A percentile compares a stretch with the other conserved stretches of the same genome.
These are phyloP conservation scores for Mesorhabditis belari DNA, from an alignment of 2,888 invertebrate genomes.

Conservation along the genomic window DNA sequence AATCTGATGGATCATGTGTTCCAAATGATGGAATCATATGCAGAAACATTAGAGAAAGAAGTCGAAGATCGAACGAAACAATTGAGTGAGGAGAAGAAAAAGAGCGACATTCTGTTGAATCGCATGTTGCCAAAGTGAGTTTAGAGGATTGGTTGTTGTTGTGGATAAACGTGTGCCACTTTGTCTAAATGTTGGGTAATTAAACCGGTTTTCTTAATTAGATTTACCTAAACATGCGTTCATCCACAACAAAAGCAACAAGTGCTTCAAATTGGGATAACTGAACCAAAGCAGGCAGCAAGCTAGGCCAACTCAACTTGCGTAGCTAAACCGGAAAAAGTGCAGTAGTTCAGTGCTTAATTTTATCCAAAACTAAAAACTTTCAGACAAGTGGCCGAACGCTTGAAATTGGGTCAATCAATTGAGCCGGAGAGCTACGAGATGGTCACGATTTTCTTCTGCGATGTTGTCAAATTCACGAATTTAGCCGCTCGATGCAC, in stretches of 20 bases:
- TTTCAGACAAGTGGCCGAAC: conserved; percentile 47
- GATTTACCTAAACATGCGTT: too few relatives aligned
- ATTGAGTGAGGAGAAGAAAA: conserved; percentile 44
- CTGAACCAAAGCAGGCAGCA: too few relatives aligned
- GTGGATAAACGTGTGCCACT: too few relatives aligned
- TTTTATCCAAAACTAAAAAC: not conserved
- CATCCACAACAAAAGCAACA: too few relatives aligned
- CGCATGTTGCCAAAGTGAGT: conserved; percentile 42
- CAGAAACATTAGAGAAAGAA: conserved; percentile 38
- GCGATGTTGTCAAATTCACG: conserved; percentile 49
- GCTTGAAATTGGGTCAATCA: conserved; percentile 43
- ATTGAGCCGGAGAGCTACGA: conserved; percentile 49
- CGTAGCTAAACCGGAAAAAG: not conserved
- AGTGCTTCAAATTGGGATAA: too few relatives aligned
- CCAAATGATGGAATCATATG: conserved; percentile 45
- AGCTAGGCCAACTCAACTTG: too few relatives aligned
- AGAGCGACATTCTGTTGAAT: conserved; percentile 38
- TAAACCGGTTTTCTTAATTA: too few relatives aligned
- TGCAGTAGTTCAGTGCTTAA: not conserved
- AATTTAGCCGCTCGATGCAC: conserved; percentile 42
- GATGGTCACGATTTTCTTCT: conserved; percentile 46
- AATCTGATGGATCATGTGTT: conserved; percentile 50
- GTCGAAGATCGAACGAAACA: conserved; percentile 44
- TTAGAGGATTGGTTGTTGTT: not conserved
- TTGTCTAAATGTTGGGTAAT: too few relatives aligned